phyloP scores from a whole-genome alignment of 2,888 invertebrate genomes.

The Synanthedon vespiformis region DNA sequence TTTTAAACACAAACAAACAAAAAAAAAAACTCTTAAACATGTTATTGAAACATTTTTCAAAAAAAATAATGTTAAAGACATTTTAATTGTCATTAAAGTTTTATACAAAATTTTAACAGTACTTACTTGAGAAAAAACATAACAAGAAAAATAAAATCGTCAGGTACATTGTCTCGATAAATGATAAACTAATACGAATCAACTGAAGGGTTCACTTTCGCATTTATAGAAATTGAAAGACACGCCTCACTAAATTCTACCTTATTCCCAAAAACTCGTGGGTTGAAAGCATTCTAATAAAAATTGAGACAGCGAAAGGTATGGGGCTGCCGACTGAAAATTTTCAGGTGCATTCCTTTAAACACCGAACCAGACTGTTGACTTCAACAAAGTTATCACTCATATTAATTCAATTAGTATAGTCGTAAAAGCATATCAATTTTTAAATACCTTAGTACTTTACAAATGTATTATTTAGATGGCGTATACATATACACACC shows the following conservation, averaged over 20 bases:
- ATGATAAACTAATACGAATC: not conserved
- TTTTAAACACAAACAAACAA: too few relatives aligned
- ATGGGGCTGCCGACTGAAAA: conserved; percentile 4
- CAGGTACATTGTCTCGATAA: not conserved
- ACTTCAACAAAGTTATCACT: not conserved
- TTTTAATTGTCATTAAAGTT: too few relatives aligned
- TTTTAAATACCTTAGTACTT: not conserved
- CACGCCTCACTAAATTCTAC: not conserved
- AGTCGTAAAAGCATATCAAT: not conserved
- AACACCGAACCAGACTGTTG: not conserved
- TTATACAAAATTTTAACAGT: not conserved
- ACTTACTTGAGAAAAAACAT: not conserved
- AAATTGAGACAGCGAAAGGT: conserved; percentile 21
- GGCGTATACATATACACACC: too few relatives aligned
- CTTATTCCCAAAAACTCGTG: not conserved
- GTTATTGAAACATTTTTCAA: too few relatives aligned
- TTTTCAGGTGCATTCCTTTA: not conserved
- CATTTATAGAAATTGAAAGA: conserved; percentile 4
- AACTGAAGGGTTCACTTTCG: conserved; percentile 1
- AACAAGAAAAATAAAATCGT: not conserved
- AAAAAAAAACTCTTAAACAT: too few relatives aligned
- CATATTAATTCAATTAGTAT: not conserved
- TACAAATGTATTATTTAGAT: too few relatives aligned
- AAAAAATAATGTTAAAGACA: too few relatives aligned
- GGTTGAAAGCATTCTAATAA: conserved; percentile 12